phyloP scores from a whole-genome alignment of 92 coral and sea anemone genomes.

The Epizoanthus fatuus region DNA sequence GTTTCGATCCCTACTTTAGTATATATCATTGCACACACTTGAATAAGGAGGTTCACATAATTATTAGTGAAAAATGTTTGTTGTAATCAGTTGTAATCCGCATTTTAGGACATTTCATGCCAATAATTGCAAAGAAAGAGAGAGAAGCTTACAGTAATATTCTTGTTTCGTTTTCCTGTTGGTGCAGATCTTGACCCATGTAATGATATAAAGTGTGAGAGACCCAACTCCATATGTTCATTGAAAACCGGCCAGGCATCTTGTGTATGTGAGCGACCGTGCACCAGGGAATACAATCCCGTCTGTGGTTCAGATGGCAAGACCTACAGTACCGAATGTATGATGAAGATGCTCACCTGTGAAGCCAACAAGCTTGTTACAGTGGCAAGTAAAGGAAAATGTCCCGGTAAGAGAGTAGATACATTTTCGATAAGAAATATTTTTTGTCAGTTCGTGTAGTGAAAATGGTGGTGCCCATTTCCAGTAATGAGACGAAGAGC shows the following conservation, averaged over 20 bases:
- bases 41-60: no score
- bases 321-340: conserved; percentile 62
- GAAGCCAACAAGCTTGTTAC: conserved; percentile 41
- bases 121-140: no score
- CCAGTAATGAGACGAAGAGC: background rate
- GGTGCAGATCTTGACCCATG: conserved; percentile 7
- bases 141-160: no score
- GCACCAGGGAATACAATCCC: conserved; percentile 57
- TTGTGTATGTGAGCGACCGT: conserved; percentile 41
- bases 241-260: conserved; percentile 1
- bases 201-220: background rate
- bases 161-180: background rate
- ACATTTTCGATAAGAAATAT: background rate
- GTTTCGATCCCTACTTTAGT: no score
- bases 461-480: background rate
- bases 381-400: conserved; percentile 35
- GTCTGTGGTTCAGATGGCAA: conserved; percentile 72
- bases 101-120: no score
- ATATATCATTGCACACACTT: no score
- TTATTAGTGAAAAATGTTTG: no score
- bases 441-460: background rate
- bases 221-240: conserved; percentile 15
- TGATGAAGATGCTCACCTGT: conserved; percentile 61
- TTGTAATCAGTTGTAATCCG: no score
- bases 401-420: conserved; percentile 5